Base-by-base conservation (phyloP, 2,888 invertebrate genomes). In the Agonopterix heracliana region DNA sequence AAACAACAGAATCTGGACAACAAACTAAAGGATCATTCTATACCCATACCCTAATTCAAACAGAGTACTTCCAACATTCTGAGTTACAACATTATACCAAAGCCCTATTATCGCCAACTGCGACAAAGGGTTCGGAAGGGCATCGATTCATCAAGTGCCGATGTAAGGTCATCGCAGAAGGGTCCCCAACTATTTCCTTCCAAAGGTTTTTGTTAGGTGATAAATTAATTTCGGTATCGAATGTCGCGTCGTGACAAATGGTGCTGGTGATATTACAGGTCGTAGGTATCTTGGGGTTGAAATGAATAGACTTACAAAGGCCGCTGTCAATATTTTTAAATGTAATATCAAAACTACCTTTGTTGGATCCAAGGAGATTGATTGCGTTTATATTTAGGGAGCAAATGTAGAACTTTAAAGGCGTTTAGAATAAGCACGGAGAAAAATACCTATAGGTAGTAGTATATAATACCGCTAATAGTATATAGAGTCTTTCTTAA, bases 81-180 rank as follows among this genome's bases (percentile, higher is more conserved):
- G 26, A 26, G 26, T 26, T 26, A 26, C 26, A 26, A 26, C 26
- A 26, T 26, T 26, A 26, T 26, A 26, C 26, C 26, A 26, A 26
- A 26, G 26, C 5, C 26, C 26, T 26, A 26, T 26, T 26, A 38
- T 38, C 38, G 38, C 26, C 26, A n/a, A 38, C 38, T 38, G 64
- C 70, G 78, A 81, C 80, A 81, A 80, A 81, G 74, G 75, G 71
- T 68, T 63, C 56, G 58, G 55, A 52, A 71, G 71, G 74, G 71
- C 68, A 66, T 76, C 79, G 75, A 84, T 86, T 80, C 83, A 78
- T 82, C 83, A 82, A 66, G 60, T 57, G 51, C 56, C 64, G 57
- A 63, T 63, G 66, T 64, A 64, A 71, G 74, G 73, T 71, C 71
- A 68, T 26, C 54, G 46, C 62, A 63, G 66, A 66, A 64, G 68